Conservation (phyloP, 2,113 vertebrate species). For the Deroptyus accipitrinus region DNA sequence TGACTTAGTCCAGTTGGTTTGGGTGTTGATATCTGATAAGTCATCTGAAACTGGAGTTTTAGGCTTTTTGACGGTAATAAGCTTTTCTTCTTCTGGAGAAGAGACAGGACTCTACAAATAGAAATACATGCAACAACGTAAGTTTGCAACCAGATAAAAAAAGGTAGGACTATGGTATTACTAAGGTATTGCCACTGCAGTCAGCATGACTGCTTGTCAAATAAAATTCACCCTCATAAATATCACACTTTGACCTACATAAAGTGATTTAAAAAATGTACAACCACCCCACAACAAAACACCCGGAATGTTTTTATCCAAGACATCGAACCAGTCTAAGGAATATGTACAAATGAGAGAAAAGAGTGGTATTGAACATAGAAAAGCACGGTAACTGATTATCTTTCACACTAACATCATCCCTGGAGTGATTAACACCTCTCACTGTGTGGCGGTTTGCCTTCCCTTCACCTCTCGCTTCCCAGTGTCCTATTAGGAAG, state of each 20-base stretch:
- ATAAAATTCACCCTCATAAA: not conserved
- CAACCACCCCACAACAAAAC: not conserved
- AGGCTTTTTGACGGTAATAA: slow-evolving; percentile 79
- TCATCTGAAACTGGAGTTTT: slow-evolving; percentile 80
- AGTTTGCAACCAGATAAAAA: not conserved
- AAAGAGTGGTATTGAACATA: not conserved
- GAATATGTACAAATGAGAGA: not conserved
- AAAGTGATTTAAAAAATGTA: not conserved
- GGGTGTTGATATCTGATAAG: slow-evolving; percentile 79
- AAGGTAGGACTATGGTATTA: not conserved
- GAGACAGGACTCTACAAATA: slow-evolving; percentile 81
- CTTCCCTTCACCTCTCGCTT: not conserved
- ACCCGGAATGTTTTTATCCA: not conserved
- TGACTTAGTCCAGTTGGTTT: slow-evolving; percentile 83
- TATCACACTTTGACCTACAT: not conserved
- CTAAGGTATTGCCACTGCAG: not conserved
- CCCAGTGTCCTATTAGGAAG: not conserved
- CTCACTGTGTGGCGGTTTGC: not conserved
- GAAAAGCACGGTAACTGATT: not conserved
- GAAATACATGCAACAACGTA: not conserved
- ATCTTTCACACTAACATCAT: not conserved
- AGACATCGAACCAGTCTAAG: not conserved
- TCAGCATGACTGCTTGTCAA: not conserved
- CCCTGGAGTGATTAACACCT: not conserved
- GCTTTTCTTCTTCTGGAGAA: slow-evolving; percentile 85